A percentile compares a stretch with the other conserved stretches of the same genome.
These are phyloP conservation scores for Gasterosteus aculeatus DNA, from an alignment of 2,113 vertebrate genomes.

Conservation along the genomic window DNA sequence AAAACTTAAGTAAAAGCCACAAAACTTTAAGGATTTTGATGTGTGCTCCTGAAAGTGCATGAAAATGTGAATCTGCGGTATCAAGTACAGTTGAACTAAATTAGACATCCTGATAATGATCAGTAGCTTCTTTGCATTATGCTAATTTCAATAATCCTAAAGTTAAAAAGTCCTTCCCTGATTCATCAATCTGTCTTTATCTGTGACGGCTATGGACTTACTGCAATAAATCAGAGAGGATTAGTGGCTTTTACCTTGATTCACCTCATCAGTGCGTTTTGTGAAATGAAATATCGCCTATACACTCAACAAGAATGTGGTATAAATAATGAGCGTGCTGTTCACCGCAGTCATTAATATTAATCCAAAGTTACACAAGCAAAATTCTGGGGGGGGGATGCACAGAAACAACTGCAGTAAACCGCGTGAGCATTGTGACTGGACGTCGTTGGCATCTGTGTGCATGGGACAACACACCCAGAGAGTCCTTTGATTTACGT, in stretches of 20 bases:
- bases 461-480: not conserved
- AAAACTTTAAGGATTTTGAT: not conserved
- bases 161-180: conserved; percentile 9
- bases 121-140: conserved; percentile 14
- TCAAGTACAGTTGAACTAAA: not conserved
- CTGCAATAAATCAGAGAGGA: conserved; percentile 21
- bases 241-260: conserved; percentile 41
- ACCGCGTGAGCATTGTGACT: conserved; percentile 3
- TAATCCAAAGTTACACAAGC: conserved; percentile 28
- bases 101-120: conserved; percentile 23
- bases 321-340: conserved; percentile 48
- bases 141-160: conserved; percentile 32
- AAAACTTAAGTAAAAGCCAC: not conserved
- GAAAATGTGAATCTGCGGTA: not conserved
- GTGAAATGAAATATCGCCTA: conserved; percentile 23
- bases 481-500: not conserved
- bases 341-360: conserved; percentile 40
- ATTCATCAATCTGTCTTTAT: conserved; percentile 30
- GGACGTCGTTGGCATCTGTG: not conserved
- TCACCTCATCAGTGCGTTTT: conserved; percentile 33
- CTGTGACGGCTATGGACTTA: conserved; percentile 13
- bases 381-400: not conserved
- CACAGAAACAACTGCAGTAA: conserved; percentile 15
- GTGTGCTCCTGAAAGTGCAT: not conserved
- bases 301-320: conserved; percentile 30